Percentiles rank a stretch among this genome's conserved stretches.
phyloP scores from a whole-genome alignment of 1,140 invertebrate species.

The Ceratosolen solmsi region DNA sequence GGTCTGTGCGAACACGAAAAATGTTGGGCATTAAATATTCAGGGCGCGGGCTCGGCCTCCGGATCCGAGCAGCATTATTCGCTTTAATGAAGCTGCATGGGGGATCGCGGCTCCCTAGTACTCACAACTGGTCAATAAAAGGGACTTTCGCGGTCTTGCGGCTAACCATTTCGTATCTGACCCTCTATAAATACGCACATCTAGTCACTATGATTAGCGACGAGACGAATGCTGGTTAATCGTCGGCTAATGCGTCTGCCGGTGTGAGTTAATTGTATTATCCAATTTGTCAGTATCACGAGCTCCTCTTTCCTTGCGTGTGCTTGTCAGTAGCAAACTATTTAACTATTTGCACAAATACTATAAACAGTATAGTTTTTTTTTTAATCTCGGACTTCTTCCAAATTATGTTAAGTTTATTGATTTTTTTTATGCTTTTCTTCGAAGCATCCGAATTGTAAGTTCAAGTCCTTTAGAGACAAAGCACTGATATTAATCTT shows the following conservation, averaged over 20 bases:
- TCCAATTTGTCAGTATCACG: background rate
- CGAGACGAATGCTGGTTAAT: background rate
- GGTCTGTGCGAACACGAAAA: background rate
- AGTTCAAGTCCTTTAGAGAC: no score
- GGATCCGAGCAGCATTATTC: conserved; percentile 10
- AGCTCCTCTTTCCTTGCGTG: no score
- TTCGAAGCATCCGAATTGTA: no score
- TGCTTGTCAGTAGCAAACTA: no score
- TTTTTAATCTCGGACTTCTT: no score
- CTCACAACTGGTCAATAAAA: conserved; percentile 12
- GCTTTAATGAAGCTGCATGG: conserved; percentile 27
- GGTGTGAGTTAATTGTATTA: background rate
- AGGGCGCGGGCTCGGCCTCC: background rate
- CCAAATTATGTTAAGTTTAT: no score
- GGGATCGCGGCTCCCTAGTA: background rate
- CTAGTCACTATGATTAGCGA: background rate
- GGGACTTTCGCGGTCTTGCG: conserved; percentile 5
- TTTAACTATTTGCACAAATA: no score
- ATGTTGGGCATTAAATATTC: conserved; percentile 21
- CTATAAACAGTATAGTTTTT: no score
- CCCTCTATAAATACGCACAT: background rate
- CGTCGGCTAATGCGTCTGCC: background rate
- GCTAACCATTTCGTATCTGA: conserved; percentile 29
- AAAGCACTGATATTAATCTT: no score
- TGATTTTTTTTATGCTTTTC: no score